Percentiles rank a stretch among this genome's conserved stretches.
Evolutionary conservation across 2,113 vertebrate genomes (phyloP).

Genomic region (Pristiophorus japonicus): DNA sequence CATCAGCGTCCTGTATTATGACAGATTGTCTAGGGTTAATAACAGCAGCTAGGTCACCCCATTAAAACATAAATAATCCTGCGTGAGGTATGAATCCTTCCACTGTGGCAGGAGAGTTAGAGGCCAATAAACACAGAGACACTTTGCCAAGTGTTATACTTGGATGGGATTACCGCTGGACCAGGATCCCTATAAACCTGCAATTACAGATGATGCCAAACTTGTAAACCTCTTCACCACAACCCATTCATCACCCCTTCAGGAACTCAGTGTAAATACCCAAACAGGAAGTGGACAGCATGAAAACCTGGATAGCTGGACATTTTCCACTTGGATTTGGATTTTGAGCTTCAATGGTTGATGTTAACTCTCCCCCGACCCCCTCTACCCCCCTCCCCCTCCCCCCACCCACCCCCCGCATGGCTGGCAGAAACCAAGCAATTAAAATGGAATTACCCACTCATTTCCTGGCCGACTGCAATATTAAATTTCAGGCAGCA

Average conservation of each 20-base stretch:
- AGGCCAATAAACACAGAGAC: not conserved
- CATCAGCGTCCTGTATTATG: not conserved
- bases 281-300: not conserved
- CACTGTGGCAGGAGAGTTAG: not conserved
- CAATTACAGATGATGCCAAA: slow-evolving; percentile 2
- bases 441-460: not conserved
- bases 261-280: not conserved
- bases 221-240: not conserved
- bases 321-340: not conserved
- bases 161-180: not conserved
- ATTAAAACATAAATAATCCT: not conserved
- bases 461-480: not conserved
- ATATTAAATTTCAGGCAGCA: not conserved
- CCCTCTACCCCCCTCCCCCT: not conserved
- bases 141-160: not conserved
- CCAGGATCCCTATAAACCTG: not conserved
- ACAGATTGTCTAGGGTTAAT: not conserved
- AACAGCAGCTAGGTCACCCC: not conserved
- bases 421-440: not conserved
- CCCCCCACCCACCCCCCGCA: no score
- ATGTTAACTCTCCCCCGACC: not conserved
- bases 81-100: not conserved
- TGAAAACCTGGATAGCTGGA: not conserved
- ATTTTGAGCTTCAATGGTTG: not conserved
- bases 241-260: not conserved